Base-by-base conservation (phyloP, 2,888 invertebrate species). In the Amiota communis region DNA sequence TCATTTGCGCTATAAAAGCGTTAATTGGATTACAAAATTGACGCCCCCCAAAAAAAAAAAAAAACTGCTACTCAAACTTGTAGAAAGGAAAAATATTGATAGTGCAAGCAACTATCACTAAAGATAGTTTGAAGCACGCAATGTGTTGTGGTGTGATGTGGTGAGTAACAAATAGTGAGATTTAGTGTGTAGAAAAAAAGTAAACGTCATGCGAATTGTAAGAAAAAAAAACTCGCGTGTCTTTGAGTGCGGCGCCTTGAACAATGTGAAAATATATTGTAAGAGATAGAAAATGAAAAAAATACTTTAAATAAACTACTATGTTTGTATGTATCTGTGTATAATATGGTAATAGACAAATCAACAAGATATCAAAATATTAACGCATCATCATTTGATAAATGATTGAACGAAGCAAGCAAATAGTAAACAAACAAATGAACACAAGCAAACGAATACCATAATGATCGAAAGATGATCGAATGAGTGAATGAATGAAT, bases 11-110 rank as follows among this genome's bases (percentile, higher is more conserved):
- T 76, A 81, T 78, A 76, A 79, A 81, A 77, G 81, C 79, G 84
- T 76, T 83, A 85, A 83, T 85, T 83, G 79, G 84, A 84, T 85
- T 83, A 85, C 82, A 79, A 82, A 78, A 81, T 76, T 71, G 74
- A 81, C 80, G 81, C 79, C 82, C 36, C 74, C 76, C 69, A 23
- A 74, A 74, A 75, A 17, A 51, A 70, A 36, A 64, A 23, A 2
- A 36, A 36, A n/a, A n/a, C n/a, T n/a, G n/a, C 36, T 83, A 81
- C 73, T 77, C 83, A 84, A 76, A 79, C 81, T 76, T 79, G 78
- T 48, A 75, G 47, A 57, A 72, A 59, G 23, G 10, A 15, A 8
- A 17, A 36, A 56, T 56, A 69, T 36, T 36, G 36, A 36, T 36
- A 36, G 36, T 36, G 36, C 36, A 36, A 36, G 15, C 13, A 53